A percentile compares a stretch with the other conserved stretches of the same genome.
These are phyloP conservation scores for Gallinago undulata DNA, from an alignment of 2,113 vertebrate species.

Conservation along the genomic window DNA sequence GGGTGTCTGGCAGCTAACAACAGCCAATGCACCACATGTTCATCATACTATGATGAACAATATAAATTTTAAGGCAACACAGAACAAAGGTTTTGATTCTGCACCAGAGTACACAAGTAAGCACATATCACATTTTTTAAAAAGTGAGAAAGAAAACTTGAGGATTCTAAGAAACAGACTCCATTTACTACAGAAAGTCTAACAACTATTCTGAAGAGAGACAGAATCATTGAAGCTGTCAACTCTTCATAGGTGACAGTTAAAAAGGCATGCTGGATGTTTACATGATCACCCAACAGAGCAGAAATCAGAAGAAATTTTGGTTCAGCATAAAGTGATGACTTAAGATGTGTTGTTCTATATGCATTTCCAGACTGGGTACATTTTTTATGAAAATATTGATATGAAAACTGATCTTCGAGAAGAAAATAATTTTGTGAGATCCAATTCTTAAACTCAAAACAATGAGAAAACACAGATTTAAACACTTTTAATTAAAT, in stretches of 20 bases:
- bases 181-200: neutral
- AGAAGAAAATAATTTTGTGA: neutral
- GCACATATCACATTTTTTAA: neutral
- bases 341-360: neutral
- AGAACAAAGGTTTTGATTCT: neutral
- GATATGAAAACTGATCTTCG: neutral
- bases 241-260: neutral
- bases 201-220: neutral
- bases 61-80: neutral
- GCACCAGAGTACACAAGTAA: neutral
- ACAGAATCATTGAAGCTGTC: neutral
- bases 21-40: neutral
- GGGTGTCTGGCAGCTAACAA: neutral
- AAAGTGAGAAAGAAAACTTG: neutral
- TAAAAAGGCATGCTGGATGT: neutral
- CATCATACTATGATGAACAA: neutral
- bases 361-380: neutral
- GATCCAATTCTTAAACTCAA: neutral
- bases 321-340: rapidly evolving
- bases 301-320: neutral
- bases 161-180: neutral
- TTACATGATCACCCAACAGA: neutral
- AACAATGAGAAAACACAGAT: neutral
- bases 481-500: neutral
- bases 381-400: neutral